These are phyloP conservation scores for Lampris megalopsis DNA, from an alignment of 2,113 vertebrate species.

Conservation along the genomic window DNA sequence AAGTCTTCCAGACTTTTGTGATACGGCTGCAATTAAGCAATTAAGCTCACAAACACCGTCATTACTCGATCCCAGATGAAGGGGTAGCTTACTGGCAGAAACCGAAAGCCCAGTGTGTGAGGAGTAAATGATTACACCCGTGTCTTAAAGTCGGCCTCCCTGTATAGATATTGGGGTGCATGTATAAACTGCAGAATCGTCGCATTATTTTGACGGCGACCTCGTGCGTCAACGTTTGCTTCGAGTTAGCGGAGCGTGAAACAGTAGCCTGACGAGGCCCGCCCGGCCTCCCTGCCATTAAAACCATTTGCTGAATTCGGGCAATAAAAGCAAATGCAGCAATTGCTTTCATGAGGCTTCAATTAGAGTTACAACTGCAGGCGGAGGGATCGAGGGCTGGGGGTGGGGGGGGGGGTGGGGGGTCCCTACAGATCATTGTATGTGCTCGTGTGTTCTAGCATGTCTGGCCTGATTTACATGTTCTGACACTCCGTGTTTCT, in stretches of 20 bases:
- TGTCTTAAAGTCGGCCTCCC: background rate
- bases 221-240: conserved; percentile 56
- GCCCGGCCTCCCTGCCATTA: conserved; percentile 63
- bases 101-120: background rate
- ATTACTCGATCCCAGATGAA: background rate
- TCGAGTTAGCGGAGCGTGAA: conserved; percentile 63
- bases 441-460: background rate
- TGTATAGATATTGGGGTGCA: too few species aligned
- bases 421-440: conserved; percentile 34
- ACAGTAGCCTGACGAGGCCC: conserved; percentile 55
- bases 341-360: conserved; percentile 73
- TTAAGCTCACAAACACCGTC: conserved; percentile 26
- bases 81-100: background rate
- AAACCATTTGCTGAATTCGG: conserved; percentile 77
- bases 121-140: background rate
- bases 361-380: conserved; percentile 64
- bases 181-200: too few species aligned
- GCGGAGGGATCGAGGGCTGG: conserved; percentile 14
- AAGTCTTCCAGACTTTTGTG: conserved; percentile 5
- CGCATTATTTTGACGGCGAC: too few species aligned
- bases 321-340: conserved; percentile 74
- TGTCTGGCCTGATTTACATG: too few species aligned
- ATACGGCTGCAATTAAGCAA: conserved; percentile 18
- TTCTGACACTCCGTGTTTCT: background rate
- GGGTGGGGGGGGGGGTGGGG: conserved; percentile 13